Evolutionary conservation across 30 jellyfish, hydroid and myxozoan genomes (phyloP).

Genomic region (Aurelia aurita complex sp. Pacific): DNA sequence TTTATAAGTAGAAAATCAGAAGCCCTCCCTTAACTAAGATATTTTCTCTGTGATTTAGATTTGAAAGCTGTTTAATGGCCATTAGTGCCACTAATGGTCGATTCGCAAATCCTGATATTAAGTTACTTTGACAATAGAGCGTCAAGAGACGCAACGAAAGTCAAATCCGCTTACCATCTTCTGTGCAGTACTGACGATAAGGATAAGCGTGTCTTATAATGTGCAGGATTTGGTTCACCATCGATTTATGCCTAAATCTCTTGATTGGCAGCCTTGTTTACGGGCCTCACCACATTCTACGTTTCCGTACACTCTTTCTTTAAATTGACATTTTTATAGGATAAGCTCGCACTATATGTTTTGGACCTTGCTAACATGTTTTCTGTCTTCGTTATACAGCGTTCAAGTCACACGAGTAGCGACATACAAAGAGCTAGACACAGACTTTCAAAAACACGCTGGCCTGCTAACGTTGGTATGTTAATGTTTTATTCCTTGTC

Average conservation of each 20-base stretch:
- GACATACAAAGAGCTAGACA: conserved; percentile 98
- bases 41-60: conserved; percentile 31
- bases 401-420: conserved; percentile 99
- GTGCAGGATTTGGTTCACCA: conserved; percentile 73
- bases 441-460: conserved; percentile 97
- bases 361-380: neutral
- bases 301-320: conserved; percentile 46
- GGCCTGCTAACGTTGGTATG: conserved; percentile 97
- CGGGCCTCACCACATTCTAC: conserved; percentile 63
- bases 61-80: conserved; percentile 54
- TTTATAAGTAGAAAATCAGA: conserved; percentile 9
- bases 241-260: conserved; percentile 61
- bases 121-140: conserved; percentile 53
- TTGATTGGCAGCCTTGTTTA: conserved; percentile 74
- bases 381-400: conserved; percentile 28
- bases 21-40: conserved; percentile 46
- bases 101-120: conserved; percentile 64
- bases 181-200: conserved; percentile 61
- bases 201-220: conserved; percentile 63
- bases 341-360: conserved; percentile 3
- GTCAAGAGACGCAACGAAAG: conserved; percentile 43
- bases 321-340: conserved; percentile 3
- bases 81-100: conserved; percentile 37
- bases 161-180: conserved; percentile 73
- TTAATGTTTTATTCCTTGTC: conserved; percentile 17